phyloP scores from a whole-genome alignment of 2,797 vertebrate genomes.

The Crax fasciolata region DNA sequence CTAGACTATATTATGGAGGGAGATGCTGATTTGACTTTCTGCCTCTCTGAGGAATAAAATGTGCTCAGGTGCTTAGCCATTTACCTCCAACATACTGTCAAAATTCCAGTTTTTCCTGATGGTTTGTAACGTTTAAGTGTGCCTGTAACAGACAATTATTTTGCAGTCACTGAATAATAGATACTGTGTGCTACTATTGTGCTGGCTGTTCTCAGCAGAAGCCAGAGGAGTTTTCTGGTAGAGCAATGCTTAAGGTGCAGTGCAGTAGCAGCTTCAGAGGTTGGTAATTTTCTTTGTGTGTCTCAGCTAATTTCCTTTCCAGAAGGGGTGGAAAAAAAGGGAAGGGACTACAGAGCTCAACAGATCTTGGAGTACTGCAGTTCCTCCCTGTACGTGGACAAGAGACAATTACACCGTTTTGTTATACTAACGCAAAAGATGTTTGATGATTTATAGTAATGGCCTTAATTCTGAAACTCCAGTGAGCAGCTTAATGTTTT shows the following conservation, averaged over 20 bases:
- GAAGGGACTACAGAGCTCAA: background rate
- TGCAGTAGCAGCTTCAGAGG: slow-evolving; percentile 15
- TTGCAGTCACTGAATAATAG: slow-evolving; percentile 63
- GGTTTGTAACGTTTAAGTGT: slow-evolving; percentile 3
- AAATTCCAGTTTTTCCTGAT: slow-evolving; percentile 32
- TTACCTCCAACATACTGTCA: slow-evolving; percentile 27
- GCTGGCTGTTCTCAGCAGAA: slow-evolving; percentile 50
- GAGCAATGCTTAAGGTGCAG: slow-evolving; percentile 39
- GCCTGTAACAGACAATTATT: slow-evolving; percentile 38
- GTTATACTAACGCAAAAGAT: background rate
- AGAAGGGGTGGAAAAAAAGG: slow-evolving; percentile 23
- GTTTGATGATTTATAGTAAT: background rate
- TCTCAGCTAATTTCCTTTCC: slow-evolving; percentile 42
- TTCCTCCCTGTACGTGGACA: background rate
- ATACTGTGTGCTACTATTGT: slow-evolving; percentile 12
- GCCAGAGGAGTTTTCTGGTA: slow-evolving; percentile 44
- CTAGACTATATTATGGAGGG: slow-evolving; percentile 21
- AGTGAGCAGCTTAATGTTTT: background rate
- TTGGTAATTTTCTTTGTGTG: slow-evolving; percentile 39
- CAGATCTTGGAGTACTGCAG: background rate
- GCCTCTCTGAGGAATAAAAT: slow-evolving; percentile 23
- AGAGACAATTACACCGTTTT: background rate
- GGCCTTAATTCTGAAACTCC: slow-evolving; percentile 6
- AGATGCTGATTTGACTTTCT: slow-evolving; percentile 13
- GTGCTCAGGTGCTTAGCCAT: slow-evolving; percentile 28